phyloP scores from a whole-genome alignment of 2,797 vertebrate species.

The Heliangelus exortis region DNA sequence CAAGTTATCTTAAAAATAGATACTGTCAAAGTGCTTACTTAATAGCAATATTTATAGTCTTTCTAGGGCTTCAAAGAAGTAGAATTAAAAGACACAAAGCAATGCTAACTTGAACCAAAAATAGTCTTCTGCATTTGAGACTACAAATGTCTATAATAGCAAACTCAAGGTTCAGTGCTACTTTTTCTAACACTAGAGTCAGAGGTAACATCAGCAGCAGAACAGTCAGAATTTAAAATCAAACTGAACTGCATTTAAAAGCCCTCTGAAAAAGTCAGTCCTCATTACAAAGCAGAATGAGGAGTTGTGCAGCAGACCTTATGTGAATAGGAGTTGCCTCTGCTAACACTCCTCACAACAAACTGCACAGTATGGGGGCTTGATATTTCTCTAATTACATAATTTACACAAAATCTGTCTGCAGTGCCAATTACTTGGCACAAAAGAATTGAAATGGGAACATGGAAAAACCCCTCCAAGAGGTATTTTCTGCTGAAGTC shows the following conservation, averaged over 20 bases:
- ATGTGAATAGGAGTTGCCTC: background rate
- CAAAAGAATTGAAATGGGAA: constrained; percentile 32
- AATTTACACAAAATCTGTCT: constrained; percentile 28
- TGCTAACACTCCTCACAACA: constrained; percentile 23
- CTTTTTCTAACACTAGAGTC: background rate
- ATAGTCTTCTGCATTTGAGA: background rate
- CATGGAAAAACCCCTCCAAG: constrained; percentile 2
- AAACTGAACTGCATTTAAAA: background rate
- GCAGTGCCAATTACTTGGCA: constrained; percentile 53
- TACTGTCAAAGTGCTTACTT: constrained; percentile 22
- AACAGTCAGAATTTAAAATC: background rate
- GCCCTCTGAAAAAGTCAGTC: background rate
- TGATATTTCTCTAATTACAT: constrained; percentile 52
- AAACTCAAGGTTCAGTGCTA: constrained; percentile 1
- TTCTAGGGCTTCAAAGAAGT: background rate
- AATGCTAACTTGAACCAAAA: background rate
- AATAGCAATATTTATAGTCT: constrained; percentile 7
- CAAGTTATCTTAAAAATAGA: background rate
- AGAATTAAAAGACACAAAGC: background rate
- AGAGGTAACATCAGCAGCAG: background rate
- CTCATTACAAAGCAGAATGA: background rate
- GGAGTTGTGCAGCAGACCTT: background rate
- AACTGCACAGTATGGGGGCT: constrained; percentile 34
- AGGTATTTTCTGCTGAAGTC: constrained; percentile 58
- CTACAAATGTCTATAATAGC: background rate